Evolutionary conservation across 2,797 vertebrate genomes (phyloP), one percentile per base, ranked within the genome.

Genomic region (Tenualosa ilisha): DNA sequence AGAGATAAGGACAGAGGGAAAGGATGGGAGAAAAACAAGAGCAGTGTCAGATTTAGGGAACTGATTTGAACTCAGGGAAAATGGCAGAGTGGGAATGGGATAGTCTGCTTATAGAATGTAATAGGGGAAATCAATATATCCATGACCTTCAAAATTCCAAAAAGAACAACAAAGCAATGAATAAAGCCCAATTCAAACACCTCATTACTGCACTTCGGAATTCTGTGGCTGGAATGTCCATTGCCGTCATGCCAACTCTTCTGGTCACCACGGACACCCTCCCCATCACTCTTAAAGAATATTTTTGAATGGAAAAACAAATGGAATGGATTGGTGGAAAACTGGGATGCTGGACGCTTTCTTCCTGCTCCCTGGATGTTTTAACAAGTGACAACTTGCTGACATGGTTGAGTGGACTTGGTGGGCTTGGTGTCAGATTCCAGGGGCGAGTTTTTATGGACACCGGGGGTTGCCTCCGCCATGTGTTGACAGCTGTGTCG

Each of bases 381-480:
- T 92, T 89, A 93, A 92, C 93, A 91, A 93, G 93, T 91, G 91
- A 93, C 88, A 89, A 93, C 94, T 91, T 90, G 94, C 90, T 83
- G 86, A 91, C 81, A 87, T 86, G 90, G 15, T 89, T 89, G 90
- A 89, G 83, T 53, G 83, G 89, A 91, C 83, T 86, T 85, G 91
- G 92, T 90, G 90, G 90, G 89, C 88, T 88, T 17, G 85, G 91
- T 87, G 90, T 90, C 87, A 89, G 90, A 93, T 94, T 94, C 91
- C 90, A 90, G 84, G 84, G 90, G 82, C 15, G 61, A 6, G 61
- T 88, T 92, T 92, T 79, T 79, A 79, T 79, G 72, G 72, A 91
- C 13, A 31, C 82, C 87, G 61, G 85, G 89, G 89, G 89, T 91
- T 91, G 91, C 88, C 85, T 89, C 90, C 90, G 91, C 88, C 85